phyloP scores from a whole-genome alignment of 1,140 invertebrate genomes.

The Pogonomyrmex californicus region DNA sequence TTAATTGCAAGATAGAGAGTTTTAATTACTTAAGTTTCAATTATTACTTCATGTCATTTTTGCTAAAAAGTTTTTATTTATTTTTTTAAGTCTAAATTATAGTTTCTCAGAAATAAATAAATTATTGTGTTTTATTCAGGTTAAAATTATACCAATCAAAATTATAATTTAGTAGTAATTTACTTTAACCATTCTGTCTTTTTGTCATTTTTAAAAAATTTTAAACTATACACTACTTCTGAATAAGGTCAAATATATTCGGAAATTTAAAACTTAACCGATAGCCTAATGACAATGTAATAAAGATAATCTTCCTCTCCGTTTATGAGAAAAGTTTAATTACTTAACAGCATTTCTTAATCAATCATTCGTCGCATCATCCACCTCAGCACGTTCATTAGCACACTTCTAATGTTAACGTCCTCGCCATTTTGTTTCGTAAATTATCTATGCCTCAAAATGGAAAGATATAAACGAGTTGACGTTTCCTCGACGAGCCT shows the following conservation, averaged over 20 bases:
- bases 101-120: not conserved
- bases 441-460: slow-evolving; percentile 25
- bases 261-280: not conserved
- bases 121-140: not conserved
- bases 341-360: not conserved
- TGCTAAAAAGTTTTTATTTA: not conserved
- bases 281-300: not conserved
- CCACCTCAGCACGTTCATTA: not conserved
- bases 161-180: not conserved
- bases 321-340: slow-evolving; percentile 1
- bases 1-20: not conserved
- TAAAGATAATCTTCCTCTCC: not conserved
- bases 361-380: not conserved
- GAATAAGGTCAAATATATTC: not conserved
- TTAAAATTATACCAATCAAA: not conserved
- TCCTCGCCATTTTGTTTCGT: not conserved
- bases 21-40: not conserved
- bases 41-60: not conserved
- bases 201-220: not conserved
- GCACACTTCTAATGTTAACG: slow-evolving; percentile 8
- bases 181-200: not conserved
- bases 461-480: slow-evolving; percentile 17
- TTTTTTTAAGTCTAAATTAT: not conserved
- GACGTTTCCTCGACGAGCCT: slow-evolving; percentile 1
- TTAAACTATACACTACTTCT: not conserved